phyloP scores from a whole-genome alignment of 2,888 invertebrate species.

The Ophonus ardosiacus region DNA sequence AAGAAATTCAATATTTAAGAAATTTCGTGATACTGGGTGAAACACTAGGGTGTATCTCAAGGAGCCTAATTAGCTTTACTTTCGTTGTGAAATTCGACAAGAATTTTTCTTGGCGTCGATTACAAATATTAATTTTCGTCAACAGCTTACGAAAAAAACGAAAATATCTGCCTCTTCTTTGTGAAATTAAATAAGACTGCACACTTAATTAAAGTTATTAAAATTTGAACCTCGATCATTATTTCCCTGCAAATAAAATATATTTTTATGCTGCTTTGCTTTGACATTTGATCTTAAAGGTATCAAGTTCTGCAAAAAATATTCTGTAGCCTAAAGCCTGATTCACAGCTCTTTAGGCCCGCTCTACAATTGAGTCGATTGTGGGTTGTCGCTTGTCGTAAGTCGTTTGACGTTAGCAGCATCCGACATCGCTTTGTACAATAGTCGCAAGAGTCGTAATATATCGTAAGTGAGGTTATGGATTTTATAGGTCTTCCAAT shows the following conservation, averaged over 20 bases:
- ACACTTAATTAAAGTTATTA: slow-evolving; percentile 14
- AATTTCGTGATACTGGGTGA: too few species aligned
- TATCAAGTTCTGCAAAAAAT: slow-evolving; percentile 10
- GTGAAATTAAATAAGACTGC: slow-evolving; percentile 1
- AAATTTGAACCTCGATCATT: background rate
- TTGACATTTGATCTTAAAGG: background rate
- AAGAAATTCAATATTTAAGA: too few species aligned
- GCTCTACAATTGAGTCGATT: too few species aligned
- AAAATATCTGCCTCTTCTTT: slow-evolving; percentile 4
- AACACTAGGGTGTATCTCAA: too few species aligned
- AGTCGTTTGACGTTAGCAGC: too few species aligned
- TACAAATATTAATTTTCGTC: slow-evolving; percentile 7
- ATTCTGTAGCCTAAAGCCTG: background rate
- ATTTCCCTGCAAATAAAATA: background rate
- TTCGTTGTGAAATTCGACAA: slow-evolving; percentile 1
- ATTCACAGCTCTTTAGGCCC: too few species aligned
- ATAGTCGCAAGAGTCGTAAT: too few species aligned
- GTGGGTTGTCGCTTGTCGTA: too few species aligned
- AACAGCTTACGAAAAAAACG: background rate
- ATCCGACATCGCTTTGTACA: too few species aligned
- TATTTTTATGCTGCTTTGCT: background rate
- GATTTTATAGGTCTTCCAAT: too few species aligned
- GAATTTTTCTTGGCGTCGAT: background rate
- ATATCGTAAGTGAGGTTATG: too few species aligned
- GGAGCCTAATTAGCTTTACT: too few species aligned